These are phyloP conservation scores for Spermophilus dauricus DNA, from an alignment of 2,113 vertebrate species.

Conservation along the genomic window DNA sequence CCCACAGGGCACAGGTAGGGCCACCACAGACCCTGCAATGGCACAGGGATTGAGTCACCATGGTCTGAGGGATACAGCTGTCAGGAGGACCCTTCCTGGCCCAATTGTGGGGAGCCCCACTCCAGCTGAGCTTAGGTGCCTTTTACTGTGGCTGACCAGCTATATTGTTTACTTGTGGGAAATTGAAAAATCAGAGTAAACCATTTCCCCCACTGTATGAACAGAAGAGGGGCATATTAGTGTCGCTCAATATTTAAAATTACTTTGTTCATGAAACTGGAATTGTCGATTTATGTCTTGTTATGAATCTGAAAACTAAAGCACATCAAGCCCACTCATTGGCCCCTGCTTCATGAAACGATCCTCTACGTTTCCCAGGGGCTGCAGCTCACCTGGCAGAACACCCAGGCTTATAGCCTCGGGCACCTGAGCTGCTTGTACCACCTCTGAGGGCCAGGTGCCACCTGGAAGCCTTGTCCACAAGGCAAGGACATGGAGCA, in stretches of 20 bases:
- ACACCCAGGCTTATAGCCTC: neutral
- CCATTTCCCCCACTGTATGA: too few species aligned
- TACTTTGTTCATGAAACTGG: neutral
- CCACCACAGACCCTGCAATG: neutral
- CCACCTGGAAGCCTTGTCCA: neutral
- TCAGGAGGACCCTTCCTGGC: neutral
- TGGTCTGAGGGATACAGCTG: neutral
- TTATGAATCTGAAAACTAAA: neutral
- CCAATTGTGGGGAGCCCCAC: too few species aligned
- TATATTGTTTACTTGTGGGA: neutral
- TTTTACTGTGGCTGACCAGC: neutral
- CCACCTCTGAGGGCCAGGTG: neutral
- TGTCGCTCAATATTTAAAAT: neutral
- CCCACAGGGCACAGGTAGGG: neutral
- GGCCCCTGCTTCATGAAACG: neutral
- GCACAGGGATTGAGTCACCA: neutral
- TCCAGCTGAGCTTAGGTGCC: too few species aligned
- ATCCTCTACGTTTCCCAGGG: too few species aligned
- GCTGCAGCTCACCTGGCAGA: neutral
- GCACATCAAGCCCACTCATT: neutral
- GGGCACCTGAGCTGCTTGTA: too few species aligned
- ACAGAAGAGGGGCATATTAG: neutral
- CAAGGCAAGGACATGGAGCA: neutral
- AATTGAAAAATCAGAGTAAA: neutral
- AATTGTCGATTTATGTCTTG: too few species aligned